These are phyloP conservation scores for Drosophila dunni DNA, from an alignment of 1,140 invertebrate genomes.

Conservation along the genomic window DNA sequence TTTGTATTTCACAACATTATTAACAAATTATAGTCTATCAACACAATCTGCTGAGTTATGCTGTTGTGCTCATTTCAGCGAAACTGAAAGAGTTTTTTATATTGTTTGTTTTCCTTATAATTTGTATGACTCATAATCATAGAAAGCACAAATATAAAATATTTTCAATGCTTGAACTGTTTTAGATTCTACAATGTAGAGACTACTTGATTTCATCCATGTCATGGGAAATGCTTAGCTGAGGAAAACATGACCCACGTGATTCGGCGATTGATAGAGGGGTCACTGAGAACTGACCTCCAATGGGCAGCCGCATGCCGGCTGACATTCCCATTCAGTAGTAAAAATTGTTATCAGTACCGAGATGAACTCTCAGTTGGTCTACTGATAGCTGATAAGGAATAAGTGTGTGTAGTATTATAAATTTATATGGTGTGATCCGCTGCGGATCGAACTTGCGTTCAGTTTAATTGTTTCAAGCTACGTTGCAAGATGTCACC, in stretches of 20 bases:
- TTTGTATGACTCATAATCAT: no score
- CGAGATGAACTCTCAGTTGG: slow-evolving; percentile 1
- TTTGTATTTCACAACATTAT: no score
- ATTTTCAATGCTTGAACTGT: no score
- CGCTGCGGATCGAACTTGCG: slow-evolving; percentile 9
- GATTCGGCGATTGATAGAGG: slow-evolving; percentile 18
- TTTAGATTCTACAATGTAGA: no score
- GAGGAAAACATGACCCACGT: slow-evolving; percentile 27
- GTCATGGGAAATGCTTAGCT: neutral
- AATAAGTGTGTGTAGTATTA: neutral
- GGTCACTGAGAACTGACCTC: slow-evolving; percentile 14
- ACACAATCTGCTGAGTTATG: no score
- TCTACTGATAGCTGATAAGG: slow-evolving; percentile 12
- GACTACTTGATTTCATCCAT: neutral
- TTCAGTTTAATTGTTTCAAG: slow-evolving; percentile 52
- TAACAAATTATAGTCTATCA: no score
- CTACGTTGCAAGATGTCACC: slow-evolving; percentile 50
- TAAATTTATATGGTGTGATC: slow-evolving; percentile 61
- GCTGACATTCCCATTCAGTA: slow-evolving; percentile 39
- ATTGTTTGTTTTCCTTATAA: no score
- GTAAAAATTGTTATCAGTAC: slow-evolving; percentile 37
- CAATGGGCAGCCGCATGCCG: slow-evolving; percentile 8
- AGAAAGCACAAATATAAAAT: no score
- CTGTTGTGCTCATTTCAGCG: no score
- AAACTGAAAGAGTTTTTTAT: no score